Conservation (phyloP, 2,797 vertebrate species). For the Cichlasoma orientale region DNA sequence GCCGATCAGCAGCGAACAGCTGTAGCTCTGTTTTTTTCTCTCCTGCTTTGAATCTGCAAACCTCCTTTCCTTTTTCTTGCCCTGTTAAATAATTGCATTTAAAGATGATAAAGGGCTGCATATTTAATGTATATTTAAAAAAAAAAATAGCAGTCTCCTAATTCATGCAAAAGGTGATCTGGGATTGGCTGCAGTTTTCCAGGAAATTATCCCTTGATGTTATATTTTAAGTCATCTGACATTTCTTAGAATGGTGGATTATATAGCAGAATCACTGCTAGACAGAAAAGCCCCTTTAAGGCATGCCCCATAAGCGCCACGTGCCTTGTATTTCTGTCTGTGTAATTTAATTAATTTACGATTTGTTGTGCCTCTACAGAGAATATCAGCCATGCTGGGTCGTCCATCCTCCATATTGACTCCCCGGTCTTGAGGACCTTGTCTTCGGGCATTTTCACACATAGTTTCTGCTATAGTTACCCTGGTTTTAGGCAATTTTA, state of each 20-base stretch:
- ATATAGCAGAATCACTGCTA: not conserved
- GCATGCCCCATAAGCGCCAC: not conserved
- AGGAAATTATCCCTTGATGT: constrained; percentile 15
- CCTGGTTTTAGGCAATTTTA: not conserved
- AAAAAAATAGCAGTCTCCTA: constrained; percentile 4
- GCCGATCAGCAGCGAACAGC: constrained; percentile 62
- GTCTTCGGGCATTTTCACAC: no score
- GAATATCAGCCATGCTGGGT: not conserved
- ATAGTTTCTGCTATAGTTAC: no score
- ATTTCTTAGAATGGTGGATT: not conserved
- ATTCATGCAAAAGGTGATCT: constrained; percentile 24
- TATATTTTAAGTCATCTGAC: constrained; percentile 10
- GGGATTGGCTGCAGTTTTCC: not conserved
- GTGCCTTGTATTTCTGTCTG: not conserved
- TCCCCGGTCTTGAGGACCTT: no score
- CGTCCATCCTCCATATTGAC: no score
- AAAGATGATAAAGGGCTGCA: constrained; percentile 23
- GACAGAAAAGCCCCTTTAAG: not conserved
- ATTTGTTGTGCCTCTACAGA: not conserved
- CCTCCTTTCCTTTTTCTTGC: constrained; percentile 36
- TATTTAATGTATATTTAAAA: constrained; percentile 18
- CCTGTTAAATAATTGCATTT: constrained; percentile 47
- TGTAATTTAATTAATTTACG: not conserved
- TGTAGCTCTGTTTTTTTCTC: constrained; percentile 60
- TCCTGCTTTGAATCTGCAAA: constrained; percentile 38